Percentiles rank a stretch among this genome's conserved stretches.
These are phyloP conservation scores for Synodontis membranacea DNA, from an alignment of 2,113 vertebrate genomes.

Conservation along the genomic window DNA sequence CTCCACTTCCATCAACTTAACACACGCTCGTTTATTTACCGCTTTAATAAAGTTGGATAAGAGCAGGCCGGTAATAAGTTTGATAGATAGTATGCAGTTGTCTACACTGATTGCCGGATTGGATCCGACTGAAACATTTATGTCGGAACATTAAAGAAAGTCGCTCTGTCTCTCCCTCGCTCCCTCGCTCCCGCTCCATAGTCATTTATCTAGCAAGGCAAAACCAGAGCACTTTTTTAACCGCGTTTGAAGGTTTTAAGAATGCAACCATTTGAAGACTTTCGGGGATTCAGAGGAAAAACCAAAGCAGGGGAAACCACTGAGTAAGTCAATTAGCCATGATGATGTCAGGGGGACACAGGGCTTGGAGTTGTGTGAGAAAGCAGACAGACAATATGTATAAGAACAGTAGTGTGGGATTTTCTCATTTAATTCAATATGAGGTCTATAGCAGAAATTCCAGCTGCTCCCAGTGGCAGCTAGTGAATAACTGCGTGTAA, in stretches of 20 bases:
- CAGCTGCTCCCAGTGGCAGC: background rate
- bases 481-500: slow-evolving; percentile 11
- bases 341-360: slow-evolving; percentile 32
- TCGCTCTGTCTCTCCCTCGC: slow-evolving; percentile 36
- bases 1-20: slow-evolving; percentile 60
- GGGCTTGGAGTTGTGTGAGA: background rate
- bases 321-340: slow-evolving; percentile 37
- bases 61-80: slow-evolving; percentile 47
- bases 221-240: slow-evolving; percentile 53
- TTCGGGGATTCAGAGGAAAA: slow-evolving; percentile 48
- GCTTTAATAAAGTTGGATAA: slow-evolving; percentile 61
- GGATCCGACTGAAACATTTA: slow-evolving; percentile 54
- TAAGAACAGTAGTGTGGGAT: slow-evolving; percentile 19
- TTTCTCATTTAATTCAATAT: slow-evolving; percentile 18
- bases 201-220: slow-evolving; percentile 49
- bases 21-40: slow-evolving; percentile 59
- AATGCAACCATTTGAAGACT: slow-evolving; percentile 41
- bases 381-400: slow-evolving; percentile 33
- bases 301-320: slow-evolving; percentile 42
- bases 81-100: slow-evolving; percentile 54
- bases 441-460: slow-evolving; percentile 20
- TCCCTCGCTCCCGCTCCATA: slow-evolving; percentile 14
- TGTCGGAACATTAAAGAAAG: slow-evolving; percentile 37
- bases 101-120: slow-evolving; percentile 62
- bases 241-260: slow-evolving; percentile 45